Base-by-base conservation (phyloP, 2,888 invertebrate species). In the Amiota communis region DNA sequence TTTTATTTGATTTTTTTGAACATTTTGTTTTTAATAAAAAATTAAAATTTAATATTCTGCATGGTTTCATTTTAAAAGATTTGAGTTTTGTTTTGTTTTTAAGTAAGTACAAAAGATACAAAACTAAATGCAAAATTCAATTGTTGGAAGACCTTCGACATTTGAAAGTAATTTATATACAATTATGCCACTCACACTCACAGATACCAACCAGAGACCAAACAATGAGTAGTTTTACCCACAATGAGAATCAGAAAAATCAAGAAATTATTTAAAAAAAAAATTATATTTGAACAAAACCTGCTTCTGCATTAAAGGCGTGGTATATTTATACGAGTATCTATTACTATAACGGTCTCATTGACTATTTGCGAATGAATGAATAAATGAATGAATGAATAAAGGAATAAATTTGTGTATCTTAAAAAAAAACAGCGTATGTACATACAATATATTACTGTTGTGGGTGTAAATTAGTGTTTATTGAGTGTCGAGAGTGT, bases 401-500 rank as follows among this genome's bases (percentile, higher is more conserved):
- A 23, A 23, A 23, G 3, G 23, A 23, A 23, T 23, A 23, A 23
- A 23, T 23, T 23, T 23, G 3, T 23, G 1, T 23, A n/a, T n/a
- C n/a, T n/a, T n/a, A 23, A 1, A 36, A 36, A 36, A 6, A 4
- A 36, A 36, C 36, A n/a, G 36, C 1, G 6, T 36, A 36, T 36
- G 36, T 36, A 36, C 4, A 36, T 36, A 6, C 23, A 23, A 23
- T 46, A 46, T n/a, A n/a, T n/a, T n/a, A n/a, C n/a, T n/a, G 64
- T 23, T 17, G 65, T 47, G 15, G 48, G 65, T 10, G 65, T 65
- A 48, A 65, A 63, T 63, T 63, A 46, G 49, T 20, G 65, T 65
- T 65, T 65, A 48, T 63, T 63, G 46, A n/a, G 23, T n/a, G 36
- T 23, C 23, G 23, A 23, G 23, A 23, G n/a, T 53, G 53, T 63